Base-by-base conservation (phyloP, 2,888 invertebrate species). In the Papilio protenor region DNA sequence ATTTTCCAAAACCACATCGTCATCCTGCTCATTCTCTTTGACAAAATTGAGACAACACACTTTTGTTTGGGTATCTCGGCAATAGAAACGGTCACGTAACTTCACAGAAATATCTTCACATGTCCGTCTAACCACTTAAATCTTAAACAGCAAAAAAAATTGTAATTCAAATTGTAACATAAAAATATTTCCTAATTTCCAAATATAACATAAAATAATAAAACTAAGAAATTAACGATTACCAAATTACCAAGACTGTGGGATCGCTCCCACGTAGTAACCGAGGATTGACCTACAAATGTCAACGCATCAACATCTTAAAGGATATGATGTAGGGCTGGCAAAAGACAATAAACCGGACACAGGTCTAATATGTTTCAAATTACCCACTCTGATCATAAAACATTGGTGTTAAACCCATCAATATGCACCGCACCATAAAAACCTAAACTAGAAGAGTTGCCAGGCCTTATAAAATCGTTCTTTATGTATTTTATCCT, bases 201-300 rank as follows among this genome's bases (percentile, higher is more conserved):
- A n/a, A n/a, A n/a, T n/a, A n/a, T n/a, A n/a, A n/a, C n/a, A n/a
- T n/a, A n/a, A n/a, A n/a, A n/a, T n/a, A n/a, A n/a, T n/a, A n/a
- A n/a, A n/a, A n/a, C n/a, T n/a, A n/a, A n/a, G n/a, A n/a, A n/a
- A 76, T 52, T 72, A 27, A 45, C 64, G 45, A 21, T 40, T 40
- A 76, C 66, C 10, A 23, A 23, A 59, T 23, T 57, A 52, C 71
- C 8, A 71, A 76, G 57, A 69, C 87, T 89, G 89, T 92, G 92
- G 86, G 92, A 92, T 91, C 76, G 80, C 80, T 93, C 92, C 86
- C 92, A 92, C 92, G 91, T 86, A 47, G 69, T n/a, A 27, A 55
- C 55, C 72, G 73, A 71, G 40, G 61, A 76, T 79, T 72, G 77
- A 79, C 79, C 77, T 47, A 61, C 55, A 74, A 74, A 55, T 55